Evolutionary conservation across 2,888 invertebrate species (phyloP), one percentile per base, ranked within the genome.

Genomic region (Stenurella melanura): DNA sequence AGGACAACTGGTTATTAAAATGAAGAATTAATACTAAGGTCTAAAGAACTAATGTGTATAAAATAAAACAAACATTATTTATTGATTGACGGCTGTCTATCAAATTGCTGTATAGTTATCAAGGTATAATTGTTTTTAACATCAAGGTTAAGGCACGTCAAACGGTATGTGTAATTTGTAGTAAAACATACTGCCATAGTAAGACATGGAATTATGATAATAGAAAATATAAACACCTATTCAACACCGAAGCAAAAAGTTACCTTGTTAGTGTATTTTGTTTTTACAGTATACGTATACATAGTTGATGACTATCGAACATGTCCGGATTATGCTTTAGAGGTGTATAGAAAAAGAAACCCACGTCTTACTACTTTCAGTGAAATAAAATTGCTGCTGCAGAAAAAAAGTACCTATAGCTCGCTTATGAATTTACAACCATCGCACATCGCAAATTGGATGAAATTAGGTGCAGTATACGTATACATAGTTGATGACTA

Each of bases 141-240:
- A 71, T 77, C 77, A 77, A 74, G 77, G 74, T 30, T 60, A 42
- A 12, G 57, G n/a, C 63, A 30, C 54, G 60, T 68, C 61, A 60
- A 73, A 26, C 60, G 19, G 66, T 17, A 17, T 38, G n/a, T 50
- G 34, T 73, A 68, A 73, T 72, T 76, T 73, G 42, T 54, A 68
- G 67, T 72, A 76, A 72, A 75, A 60, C 30, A 56, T 54, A 26
- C 21, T 17, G 42, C 11, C 10, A 42, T 12, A 42, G 11, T 42
- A 42, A 42, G 42, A 42, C 0, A 42, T 3, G 15, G 4, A 11
- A 42, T 15, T 15, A 42, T 42, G 10, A 42, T 11, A 38, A 11
- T 38, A 42, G 11, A 42, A 42, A 1, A 42, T 42, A 1, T 15
- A 42, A 42, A 42, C 15, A 42, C 12, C 42, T 42, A 12, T 42